Conservation (phyloP, 2,888 invertebrate species). For the Drosophila picticornis region DNA sequence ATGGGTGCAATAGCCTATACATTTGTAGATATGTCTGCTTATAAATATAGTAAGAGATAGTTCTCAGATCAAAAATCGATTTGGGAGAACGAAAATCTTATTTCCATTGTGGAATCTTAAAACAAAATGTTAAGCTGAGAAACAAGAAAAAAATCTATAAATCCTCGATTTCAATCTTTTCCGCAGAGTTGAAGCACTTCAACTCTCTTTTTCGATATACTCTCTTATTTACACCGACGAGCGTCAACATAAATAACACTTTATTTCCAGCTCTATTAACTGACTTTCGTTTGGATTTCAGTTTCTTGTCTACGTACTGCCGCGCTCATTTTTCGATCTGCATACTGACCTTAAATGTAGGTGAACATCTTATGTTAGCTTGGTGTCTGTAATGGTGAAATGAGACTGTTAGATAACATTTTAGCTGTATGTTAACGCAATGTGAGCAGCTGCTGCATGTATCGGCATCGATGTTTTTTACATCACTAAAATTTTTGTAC, state of each 20-base stretch:
- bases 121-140: background rate
- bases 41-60: background rate
- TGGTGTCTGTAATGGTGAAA: background rate
- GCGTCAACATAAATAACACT: background rate
- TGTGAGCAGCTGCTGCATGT: conserved; percentile 8
- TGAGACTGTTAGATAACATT: conserved; percentile 28
- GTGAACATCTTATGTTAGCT: background rate
- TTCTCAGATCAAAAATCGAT: background rate
- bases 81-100: background rate
- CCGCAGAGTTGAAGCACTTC: background rate
- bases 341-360: background rate
- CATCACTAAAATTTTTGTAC: conserved; percentile 68
- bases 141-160: background rate
- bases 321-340: background rate
- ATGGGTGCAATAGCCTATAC: background rate
- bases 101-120: background rate
- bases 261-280: background rate
- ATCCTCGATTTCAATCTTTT: background rate
- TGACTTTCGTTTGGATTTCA: background rate
- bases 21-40: background rate
- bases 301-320: background rate
- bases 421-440: conserved; percentile 21
- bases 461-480: conserved; percentile 34
- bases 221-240: background rate
- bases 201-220: too few relatives aligned